phyloP scores from a whole-genome alignment of 2,797 vertebrate species.

The Hippocampus kuda region DNA sequence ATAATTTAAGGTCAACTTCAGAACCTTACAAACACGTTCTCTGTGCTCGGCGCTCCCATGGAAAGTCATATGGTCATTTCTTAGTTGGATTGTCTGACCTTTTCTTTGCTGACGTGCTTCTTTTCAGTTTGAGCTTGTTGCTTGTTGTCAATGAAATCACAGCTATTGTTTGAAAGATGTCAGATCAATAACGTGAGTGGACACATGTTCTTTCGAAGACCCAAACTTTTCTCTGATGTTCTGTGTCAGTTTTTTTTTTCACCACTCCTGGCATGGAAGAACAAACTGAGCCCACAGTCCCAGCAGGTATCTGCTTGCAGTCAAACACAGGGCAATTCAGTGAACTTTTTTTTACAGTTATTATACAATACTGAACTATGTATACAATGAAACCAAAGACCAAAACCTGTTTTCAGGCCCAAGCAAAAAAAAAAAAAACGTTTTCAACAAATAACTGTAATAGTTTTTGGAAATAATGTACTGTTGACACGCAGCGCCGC shows the following conservation, averaged over 20 bases:
- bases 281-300: neutral
- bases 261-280: neutral
- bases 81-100: neutral
- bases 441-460: too few species aligned
- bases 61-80: neutral
- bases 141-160: neutral
- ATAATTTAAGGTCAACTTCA: too few species aligned
- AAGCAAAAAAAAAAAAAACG: too few species aligned
- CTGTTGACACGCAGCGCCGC: too few species aligned
- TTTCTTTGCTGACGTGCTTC: neutral
- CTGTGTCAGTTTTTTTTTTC: neutral
- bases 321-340: neutral
- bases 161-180: neutral
- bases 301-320: neutral
- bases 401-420: too few species aligned
- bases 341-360: neutral
- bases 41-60: neutral
- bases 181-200: neutral
- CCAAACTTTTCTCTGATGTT: neutral
- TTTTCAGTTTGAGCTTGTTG: neutral
- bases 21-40: neutral
- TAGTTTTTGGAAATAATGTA: too few species aligned
- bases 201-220: neutral
- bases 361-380: too few species aligned
- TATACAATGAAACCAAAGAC: too few species aligned